Evolutionary conservation across 2,113 vertebrate genomes (phyloP), one percentile per base, ranked within the genome.

Genomic region (Origma solitaria): DNA sequence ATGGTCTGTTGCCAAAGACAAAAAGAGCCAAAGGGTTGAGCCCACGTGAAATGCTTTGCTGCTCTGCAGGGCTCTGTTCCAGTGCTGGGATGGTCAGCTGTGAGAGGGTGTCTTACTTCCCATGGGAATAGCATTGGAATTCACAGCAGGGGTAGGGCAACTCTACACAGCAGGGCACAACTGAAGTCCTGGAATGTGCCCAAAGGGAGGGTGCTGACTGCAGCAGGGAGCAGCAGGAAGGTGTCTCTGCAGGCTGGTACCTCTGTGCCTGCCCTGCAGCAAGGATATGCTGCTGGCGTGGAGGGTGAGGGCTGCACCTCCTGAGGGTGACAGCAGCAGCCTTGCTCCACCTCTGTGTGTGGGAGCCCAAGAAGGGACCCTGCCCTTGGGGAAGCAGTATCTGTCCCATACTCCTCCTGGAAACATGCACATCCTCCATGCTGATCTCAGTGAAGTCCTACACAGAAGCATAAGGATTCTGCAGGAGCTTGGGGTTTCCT

Each of bases 1-100:
- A 17, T 15, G 38, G 51, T 72, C 78, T 77, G 35, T 87, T 90
- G 75, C 88, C 95, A 95, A 94, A 88, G 62, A 69, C 51, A 47
- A 30, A 54, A 69, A 69, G 65, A 84, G 42, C n/a, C 53, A 86
- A 84, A 75, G 68, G 66, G 58, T 22, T 22, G 57, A 82, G 30
- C 58, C 68, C 35, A 18, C 31, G n/a, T 62, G 68, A 69, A 50
- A 37, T 35, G 15, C 72, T 85, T 49, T 62, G 73, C 25, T 51
- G 85, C 50, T 91, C 45, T 56, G 51, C 54, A 77, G 62, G 53
- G 20, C 30, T 65, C 64, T 90, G 18, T 33, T 80, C 51, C 82
- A 51, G 2, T 28, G 40, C 61, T 78, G 37, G 54, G 85, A n/a
- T 0, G 3, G 56, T 86, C 47, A 86, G 33, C 47, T 68, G 84